Conservation (phyloP, 2,113 vertebrate species). For the Oncorhynchus masou region DNA sequence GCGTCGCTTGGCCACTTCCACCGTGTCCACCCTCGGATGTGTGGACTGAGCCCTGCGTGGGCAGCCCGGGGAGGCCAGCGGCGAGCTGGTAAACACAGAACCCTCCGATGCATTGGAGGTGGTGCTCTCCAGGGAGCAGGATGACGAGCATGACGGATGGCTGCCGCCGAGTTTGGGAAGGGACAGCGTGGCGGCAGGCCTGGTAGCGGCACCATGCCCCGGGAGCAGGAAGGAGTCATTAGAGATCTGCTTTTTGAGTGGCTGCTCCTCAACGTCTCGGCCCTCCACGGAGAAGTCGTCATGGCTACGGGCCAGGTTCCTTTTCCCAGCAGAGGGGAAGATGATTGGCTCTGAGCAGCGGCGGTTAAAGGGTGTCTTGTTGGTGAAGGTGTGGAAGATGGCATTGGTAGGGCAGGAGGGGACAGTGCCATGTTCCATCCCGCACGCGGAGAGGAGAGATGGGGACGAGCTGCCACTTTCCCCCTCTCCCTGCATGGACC, state of each 20-base stretch:
- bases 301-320: slow-evolving; percentile 80
- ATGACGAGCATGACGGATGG: slow-evolving; percentile 73
- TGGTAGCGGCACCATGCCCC: slow-evolving; percentile 20
- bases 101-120: slow-evolving; percentile 76
- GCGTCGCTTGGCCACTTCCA: slow-evolving; percentile 76
- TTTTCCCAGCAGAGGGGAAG: slow-evolving; percentile 45
- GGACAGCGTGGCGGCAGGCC: slow-evolving; percentile 21
- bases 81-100: slow-evolving; percentile 83
- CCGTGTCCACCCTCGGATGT: slow-evolving; percentile 50
- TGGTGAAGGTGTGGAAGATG: slow-evolving; percentile 56
- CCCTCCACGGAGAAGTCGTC: slow-evolving; percentile 73
- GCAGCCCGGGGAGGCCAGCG: slow-evolving; percentile 78
- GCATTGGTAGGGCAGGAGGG: slow-evolving; percentile 51
- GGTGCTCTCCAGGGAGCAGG: slow-evolving; percentile 77
- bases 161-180: slow-evolving; percentile 54
- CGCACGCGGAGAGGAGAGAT: slow-evolving; percentile 39
- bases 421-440: slow-evolving; percentile 1
- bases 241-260: slow-evolving; percentile 73
- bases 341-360: slow-evolving; percentile 88
- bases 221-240: slow-evolving; percentile 71
- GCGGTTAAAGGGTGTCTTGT: slow-evolving; percentile 60
- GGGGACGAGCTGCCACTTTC: slow-evolving; percentile 35
- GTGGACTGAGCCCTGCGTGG: slow-evolving; percentile 63
- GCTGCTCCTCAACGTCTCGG: slow-evolving; percentile 55
- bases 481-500: background rate